Evolutionary conservation across 2,888 invertebrate genomes (phyloP), one percentile per base, ranked within the genome.

Genomic region (Vandiemenella viatica): DNA sequence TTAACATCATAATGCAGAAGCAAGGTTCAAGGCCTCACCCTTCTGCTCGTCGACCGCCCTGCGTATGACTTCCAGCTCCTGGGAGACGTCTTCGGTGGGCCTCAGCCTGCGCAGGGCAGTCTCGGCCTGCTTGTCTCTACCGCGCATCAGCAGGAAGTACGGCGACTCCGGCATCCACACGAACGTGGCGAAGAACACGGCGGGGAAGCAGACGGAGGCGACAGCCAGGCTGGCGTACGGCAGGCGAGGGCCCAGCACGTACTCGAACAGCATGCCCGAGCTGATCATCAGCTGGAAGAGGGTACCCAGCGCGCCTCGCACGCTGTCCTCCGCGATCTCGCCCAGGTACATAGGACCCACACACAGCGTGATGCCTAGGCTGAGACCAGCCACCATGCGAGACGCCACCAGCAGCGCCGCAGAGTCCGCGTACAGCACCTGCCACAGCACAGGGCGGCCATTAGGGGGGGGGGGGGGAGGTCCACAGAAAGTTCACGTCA

Each of bases 121-220:
- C 0, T 77, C 65, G 0, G 90, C 90, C 1, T 79, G 75, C 1
- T 73, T 67, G 1, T 65, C 65, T 46, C 71, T 65, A 32, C 77
- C 74, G 64, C 77, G 73, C 21, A 67, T 66, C 1, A 85, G 65
- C 37, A 77, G 69, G 58, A 76, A 84, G 51, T 81, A 76, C 0
- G 92, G 91, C 1, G 85, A 81, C 61, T 92, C 92, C 0, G 89
- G 88, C 72, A 87, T 80, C 55, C 79, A 76, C 58, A 79, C 72
- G 63, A 81, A 77, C 1, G 71, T 60, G 0, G 73, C 60, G 16
- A 76, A 65, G 59, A 85, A 80, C 0, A 74, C 55, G 0, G 78
- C 65, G 0, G 82, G 79, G 45, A 81, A 63, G 0, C 74, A 65
- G 0, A 79, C 67, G 46, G 83, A 83, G 5, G 79, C 67, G 59